phyloP scores from a whole-genome alignment of 2,888 invertebrate genomes.

The Rhorus exstirpatorius region DNA sequence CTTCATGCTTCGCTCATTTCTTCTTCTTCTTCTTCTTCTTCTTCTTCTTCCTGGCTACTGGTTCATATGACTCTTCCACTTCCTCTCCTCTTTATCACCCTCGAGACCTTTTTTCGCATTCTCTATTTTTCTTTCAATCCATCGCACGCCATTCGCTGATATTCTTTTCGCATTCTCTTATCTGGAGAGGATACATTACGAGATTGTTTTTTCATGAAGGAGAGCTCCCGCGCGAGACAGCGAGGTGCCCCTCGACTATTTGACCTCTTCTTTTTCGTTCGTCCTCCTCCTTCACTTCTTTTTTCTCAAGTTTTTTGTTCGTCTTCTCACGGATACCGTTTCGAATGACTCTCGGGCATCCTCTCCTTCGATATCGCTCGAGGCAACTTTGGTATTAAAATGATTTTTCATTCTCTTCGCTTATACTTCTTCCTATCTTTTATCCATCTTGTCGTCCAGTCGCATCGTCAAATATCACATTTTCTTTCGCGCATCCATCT shows the following conservation, averaged over 20 bases:
- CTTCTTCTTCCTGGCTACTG: slow-evolving; percentile 62
- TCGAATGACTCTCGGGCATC: not conserved
- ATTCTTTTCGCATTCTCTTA: slow-evolving; percentile 29
- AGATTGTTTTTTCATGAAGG: slow-evolving; percentile 29
- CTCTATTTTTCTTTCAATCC: slow-evolving; percentile 15
- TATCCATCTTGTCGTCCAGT: slow-evolving; percentile 11
- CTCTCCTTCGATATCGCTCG: not conserved
- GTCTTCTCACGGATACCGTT: not conserved
- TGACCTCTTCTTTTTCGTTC: slow-evolving; percentile 41
- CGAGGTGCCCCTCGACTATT: slow-evolving; percentile 57
- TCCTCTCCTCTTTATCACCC: slow-evolving; percentile 41
- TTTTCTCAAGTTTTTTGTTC: slow-evolving; percentile 9
- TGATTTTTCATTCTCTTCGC: slow-evolving; percentile 38
- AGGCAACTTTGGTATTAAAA: not conserved
- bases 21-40: slow-evolving; percentile 64
- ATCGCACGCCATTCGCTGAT: slow-evolving; percentile 10
- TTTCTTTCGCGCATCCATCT: too few species aligned
- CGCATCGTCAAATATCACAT: too few species aligned
- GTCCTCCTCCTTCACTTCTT: slow-evolving; percentile 29
- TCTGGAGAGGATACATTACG: slow-evolving; percentile 29
- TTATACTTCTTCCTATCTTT: slow-evolving; percentile 32
- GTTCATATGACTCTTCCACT: slow-evolving; percentile 42
- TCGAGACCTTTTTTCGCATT: slow-evolving; percentile 33
- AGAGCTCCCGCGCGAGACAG: slow-evolving; percentile 32
- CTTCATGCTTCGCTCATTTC: slow-evolving; percentile 43